Percentiles rank a stretch among this genome's conserved stretches.
Evolutionary conservation across 53 echinoderm and acorn worm genomes (phyloP).

Genomic region (Arbacia lixula): DNA sequence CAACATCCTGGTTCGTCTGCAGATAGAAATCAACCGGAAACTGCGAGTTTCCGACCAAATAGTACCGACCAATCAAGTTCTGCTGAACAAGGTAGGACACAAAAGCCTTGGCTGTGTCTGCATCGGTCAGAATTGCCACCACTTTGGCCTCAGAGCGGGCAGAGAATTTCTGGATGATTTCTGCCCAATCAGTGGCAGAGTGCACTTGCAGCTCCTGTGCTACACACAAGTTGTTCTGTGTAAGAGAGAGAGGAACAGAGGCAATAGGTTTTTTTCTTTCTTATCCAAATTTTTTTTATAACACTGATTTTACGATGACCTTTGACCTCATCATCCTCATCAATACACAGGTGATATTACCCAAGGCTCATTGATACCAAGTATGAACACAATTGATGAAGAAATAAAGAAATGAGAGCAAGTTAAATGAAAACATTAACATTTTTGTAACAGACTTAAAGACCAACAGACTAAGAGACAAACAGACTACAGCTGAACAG

Average conservation of each 20-base stretch:
- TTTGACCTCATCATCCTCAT: no score
- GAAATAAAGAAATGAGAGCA: no score
- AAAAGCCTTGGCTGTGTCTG: conserved; percentile 49
- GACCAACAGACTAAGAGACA: no score
- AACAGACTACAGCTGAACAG: no score
- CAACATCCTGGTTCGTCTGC: conserved; percentile 18
- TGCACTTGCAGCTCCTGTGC: conserved; percentile 58
- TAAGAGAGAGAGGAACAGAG: not conserved
- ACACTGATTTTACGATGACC: no score
- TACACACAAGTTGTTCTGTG: conserved; percentile 71
- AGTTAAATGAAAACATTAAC: no score
- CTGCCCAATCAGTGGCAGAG: conserved; percentile 51
- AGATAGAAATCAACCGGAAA: conserved; percentile 30
- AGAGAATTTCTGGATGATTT: conserved; percentile 42
- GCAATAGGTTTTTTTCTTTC: no score
- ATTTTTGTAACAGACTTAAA: no score
- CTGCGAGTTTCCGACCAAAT: conserved; percentile 51
- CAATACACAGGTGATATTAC: no score
- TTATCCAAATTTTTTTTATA: no score
- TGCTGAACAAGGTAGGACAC: conserved; percentile 38
- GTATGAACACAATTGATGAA: no score
- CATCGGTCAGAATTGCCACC: conserved; percentile 55
- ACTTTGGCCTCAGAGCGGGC: conserved; percentile 71
- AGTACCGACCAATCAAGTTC: conserved; percentile 68
- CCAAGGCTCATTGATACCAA: no score